A percentile compares a stretch with the other conserved stretches of the same genome.
Evolutionary conservation across 2,113 vertebrate genomes (phyloP).

Genomic region (Siphamia tubifer): DNA sequence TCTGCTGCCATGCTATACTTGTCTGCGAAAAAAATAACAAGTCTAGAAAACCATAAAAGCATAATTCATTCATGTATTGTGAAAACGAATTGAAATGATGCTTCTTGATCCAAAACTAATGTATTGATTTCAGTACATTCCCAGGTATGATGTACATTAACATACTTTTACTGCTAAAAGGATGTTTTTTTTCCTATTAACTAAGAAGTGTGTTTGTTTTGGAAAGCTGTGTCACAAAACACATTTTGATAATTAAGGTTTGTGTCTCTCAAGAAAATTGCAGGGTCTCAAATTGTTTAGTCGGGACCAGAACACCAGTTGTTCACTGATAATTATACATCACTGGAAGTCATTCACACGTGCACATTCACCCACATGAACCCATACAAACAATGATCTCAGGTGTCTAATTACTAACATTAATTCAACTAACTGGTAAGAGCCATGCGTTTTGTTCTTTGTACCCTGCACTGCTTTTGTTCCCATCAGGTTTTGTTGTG

Average conservation of each 20-base stretch:
- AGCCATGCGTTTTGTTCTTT: background rate
- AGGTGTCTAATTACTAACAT: background rate
- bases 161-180: background rate
- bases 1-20: background rate
- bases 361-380: background rate
- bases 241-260: conserved; percentile 41
- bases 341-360: conserved; percentile 9
- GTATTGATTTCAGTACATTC: conserved; percentile 17
- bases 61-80: background rate
- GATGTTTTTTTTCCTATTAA: background rate
- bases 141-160: background rate
- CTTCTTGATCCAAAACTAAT: conserved; percentile 10
- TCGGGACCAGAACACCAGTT: conserved; percentile 1
- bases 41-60: background rate
- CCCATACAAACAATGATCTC: too few species aligned
- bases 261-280: conserved; percentile 51
- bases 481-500: background rate
- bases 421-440: background rate
- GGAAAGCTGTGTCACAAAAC: conserved; percentile 22
- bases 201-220: conserved; percentile 22
- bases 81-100: background rate
- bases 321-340: conserved; percentile 26
- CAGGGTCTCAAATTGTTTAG: conserved; percentile 37
- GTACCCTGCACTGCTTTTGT: background rate
- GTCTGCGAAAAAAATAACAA: background rate